Evolutionary conservation across 1,140 invertebrate genomes (phyloP), one percentile per base, ranked within the genome.

Genomic region (Drosophila sp.): DNA sequence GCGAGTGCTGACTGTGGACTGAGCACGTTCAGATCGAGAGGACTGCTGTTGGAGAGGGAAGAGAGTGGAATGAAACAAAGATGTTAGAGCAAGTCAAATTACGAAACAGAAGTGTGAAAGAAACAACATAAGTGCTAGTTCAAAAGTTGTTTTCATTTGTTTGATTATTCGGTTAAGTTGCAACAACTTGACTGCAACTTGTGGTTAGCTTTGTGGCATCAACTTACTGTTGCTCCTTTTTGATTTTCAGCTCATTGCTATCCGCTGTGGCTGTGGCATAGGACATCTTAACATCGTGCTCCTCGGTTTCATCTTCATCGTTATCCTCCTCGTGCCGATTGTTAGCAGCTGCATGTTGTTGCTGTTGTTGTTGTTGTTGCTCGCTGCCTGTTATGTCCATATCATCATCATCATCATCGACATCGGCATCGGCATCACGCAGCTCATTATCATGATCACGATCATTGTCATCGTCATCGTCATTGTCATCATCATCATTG

Each of bases 221-320:
- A 29, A 90, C 90, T 90, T 57, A 91, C 90, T 91, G 90, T 58
- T 90, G 90, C 75, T 91, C 90, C 78, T 91, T 91, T 84, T 91
- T 91, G 72, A 91, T 89, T 91, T 91, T 81, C 48, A 90, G 71
- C 76, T 90, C 90, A 13, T 61, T 77, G 66, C 56, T 66, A 7
- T 78, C 73, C 6, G 57, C 61, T 51, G 50, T 29, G 25, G 34
- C 18, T 6, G 75, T 58, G 51, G n/a, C 65, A 38, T 61, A 57
- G 41, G 51, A 59, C 64, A 72, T 67, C 3, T 76, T 69, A 16
- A 25, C 45, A 45, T 71, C 51, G 7, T 62, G 69, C 2, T 72
- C 76, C 11, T 80, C 70, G 1, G 64, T 57, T 18, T 72, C 78
- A 8, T 59, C 34, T 14, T 69, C 67, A 14, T 82, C 64, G 0